Evolutionary conservation across 2,113 vertebrate species (phyloP).

Genomic region (Saccopteryx bilineata): DNA sequence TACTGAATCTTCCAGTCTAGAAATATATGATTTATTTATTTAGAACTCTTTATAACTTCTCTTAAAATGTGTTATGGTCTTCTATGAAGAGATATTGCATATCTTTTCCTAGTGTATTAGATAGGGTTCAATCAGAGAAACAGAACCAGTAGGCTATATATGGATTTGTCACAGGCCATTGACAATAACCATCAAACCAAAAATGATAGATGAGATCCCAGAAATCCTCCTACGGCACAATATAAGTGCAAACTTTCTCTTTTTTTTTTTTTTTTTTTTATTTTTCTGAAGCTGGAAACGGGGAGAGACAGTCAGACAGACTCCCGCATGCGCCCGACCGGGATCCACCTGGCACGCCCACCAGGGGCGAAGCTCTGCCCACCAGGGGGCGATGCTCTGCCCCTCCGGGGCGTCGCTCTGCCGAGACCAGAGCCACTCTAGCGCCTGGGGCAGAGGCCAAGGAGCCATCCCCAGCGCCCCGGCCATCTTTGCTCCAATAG

Average conservation of each 20-base stretch:
- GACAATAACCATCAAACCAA: neutral
- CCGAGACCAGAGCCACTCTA: no score
- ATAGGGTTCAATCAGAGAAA: conserved; percentile 11
- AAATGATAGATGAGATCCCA: neutral
- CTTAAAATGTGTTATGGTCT: conserved; percentile 25
- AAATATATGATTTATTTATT: conserved; percentile 18
- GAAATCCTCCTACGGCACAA: neutral
- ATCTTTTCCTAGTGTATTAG: conserved; percentile 28
- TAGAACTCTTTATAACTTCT: conserved; percentile 28
- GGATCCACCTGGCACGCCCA: no score
- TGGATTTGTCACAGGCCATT: neutral
- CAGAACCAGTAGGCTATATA: neutral
- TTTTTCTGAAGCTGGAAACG: no score
- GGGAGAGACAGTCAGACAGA: no score
- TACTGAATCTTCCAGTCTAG: conserved; percentile 9
- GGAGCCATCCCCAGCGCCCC: no score
- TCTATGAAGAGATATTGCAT: neutral
- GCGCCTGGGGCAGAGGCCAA: no score
- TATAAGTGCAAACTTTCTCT: neutral
- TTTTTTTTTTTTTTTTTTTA: no score
- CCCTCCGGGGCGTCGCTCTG: no score
- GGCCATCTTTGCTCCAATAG: no score
- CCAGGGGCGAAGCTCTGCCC: no score
- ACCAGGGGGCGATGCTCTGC: no score
- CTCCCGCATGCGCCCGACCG: no score